Percentiles rank a stretch among this genome's conserved stretches.
Evolutionary conservation across 2,113 vertebrate species (phyloP).

Genomic region (Nothobranchius furzeri): DNA sequence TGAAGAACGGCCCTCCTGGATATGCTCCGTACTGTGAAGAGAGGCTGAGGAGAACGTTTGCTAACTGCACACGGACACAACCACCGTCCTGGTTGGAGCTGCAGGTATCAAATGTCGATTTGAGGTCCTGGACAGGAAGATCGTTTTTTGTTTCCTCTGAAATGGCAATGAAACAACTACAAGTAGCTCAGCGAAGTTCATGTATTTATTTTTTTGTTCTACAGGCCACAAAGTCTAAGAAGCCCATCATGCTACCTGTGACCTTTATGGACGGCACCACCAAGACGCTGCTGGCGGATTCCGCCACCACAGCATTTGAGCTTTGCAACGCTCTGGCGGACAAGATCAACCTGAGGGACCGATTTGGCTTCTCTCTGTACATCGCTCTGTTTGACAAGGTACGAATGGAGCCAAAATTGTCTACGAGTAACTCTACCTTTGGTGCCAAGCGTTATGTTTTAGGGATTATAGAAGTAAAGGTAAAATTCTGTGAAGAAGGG

Average conservation of each 20-base stretch:
- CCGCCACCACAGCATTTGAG: constrained; percentile 93
- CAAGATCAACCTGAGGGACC: constrained; percentile 91
- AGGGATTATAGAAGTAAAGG: too few relatives aligned
- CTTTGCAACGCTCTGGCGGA: constrained; percentile 91
- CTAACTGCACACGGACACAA: constrained; percentile 92
- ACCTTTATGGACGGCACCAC: constrained; percentile 99
- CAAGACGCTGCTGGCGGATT: constrained; percentile 93
- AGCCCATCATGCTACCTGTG: constrained; percentile 96
- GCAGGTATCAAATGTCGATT: constrained; percentile 77
- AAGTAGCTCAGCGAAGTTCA: not conserved
- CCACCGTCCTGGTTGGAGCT: constrained; percentile 97
- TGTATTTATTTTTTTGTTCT: not conserved
- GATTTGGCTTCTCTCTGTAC: constrained; percentile 97
- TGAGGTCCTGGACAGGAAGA: not conserved
- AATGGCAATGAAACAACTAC: too few relatives aligned
- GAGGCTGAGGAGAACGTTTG: constrained; percentile 89
- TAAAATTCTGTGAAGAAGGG: too few relatives aligned
- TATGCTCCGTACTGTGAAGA: constrained; percentile 98
- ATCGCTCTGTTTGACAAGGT: constrained; percentile 99
- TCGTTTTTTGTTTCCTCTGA: too few relatives aligned
- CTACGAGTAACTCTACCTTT: not conserved
- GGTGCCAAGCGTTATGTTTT: too few relatives aligned
- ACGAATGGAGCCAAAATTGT: not conserved
- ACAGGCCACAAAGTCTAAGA: constrained; percentile 98
- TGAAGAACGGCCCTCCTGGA: constrained; percentile 89